Evolutionary conservation across 2,797 vertebrate species (phyloP).

Genomic region (Thalassophryne amazonica): DNA sequence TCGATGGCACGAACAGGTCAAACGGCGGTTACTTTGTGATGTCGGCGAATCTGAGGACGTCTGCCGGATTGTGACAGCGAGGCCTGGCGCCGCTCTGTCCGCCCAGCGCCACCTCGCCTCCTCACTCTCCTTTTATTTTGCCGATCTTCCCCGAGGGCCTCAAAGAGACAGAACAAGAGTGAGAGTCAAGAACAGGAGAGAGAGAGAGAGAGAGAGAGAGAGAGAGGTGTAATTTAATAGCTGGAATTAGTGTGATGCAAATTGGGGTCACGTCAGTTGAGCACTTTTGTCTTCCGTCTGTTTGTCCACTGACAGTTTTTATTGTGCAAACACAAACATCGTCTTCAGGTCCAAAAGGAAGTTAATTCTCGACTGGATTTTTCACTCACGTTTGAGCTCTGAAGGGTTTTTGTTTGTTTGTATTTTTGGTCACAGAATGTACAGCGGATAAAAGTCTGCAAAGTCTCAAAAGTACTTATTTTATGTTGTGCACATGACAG

Average conservation of each 20-base stretch:
- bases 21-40: neutral
- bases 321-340: too few relatives aligned
- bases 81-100: conserved; percentile 58
- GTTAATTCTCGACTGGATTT: too few relatives aligned
- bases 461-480: too few relatives aligned
- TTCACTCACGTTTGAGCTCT: too few relatives aligned
- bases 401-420: too few relatives aligned
- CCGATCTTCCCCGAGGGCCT: conserved; percentile 27
- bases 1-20: conserved; percentile 1
- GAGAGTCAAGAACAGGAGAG: conserved; percentile 1
- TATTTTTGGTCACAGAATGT: too few relatives aligned
- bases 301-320: conserved; percentile 11
- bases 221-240: conserved; percentile 55
- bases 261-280: conserved; percentile 62
- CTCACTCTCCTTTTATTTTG: conserved; percentile 31
- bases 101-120: conserved; percentile 13
- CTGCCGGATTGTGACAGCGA: neutral
- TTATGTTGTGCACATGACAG: too few relatives aligned
- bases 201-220: conserved; percentile 6
- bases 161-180: conserved; percentile 4
- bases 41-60: conserved; percentile 8
- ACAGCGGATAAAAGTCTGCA: too few relatives aligned
- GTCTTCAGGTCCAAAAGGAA: too few relatives aligned
- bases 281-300: conserved; percentile 4
- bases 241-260: conserved; percentile 60